Evolutionary conservation across 2,113 vertebrate genomes (phyloP).

Genomic region (Turdus rufiventris): DNA sequence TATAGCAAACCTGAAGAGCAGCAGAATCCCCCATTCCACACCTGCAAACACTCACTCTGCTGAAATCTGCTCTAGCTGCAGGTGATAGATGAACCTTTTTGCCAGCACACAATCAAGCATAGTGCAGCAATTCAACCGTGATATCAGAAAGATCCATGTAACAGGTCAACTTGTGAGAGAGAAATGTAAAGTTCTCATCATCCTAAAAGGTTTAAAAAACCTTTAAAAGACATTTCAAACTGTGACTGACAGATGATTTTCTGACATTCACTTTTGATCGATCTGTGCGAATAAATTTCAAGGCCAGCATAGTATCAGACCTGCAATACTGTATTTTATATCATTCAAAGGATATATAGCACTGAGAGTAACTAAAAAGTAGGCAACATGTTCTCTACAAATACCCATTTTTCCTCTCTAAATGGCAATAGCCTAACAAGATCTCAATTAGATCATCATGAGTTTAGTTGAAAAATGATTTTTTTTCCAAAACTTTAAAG

Average conservation of each 20-base stretch:
- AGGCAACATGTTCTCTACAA: neutral
- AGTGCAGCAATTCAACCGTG: neutral
- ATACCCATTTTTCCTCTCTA: neutral
- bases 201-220: constrained; percentile 16
- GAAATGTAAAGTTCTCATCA: constrained; percentile 14
- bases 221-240: constrained; percentile 1
- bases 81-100: constrained; percentile 31
- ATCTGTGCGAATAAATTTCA: constrained; percentile 17
- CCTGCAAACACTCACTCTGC: neutral
- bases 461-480: neutral
- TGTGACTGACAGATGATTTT: constrained; percentile 10
- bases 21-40: neutral
- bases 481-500: neutral
- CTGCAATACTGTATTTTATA: neutral
- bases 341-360: neutral
- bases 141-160: constrained; percentile 13
- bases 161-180: neutral
- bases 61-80: neutral
- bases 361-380: neutral
- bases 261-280: constrained; percentile 14
- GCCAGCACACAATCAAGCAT: neutral
- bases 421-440: neutral
- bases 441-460: neutral
- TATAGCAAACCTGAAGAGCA: neutral
- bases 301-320: neutral